Evolutionary conservation across 1,140 invertebrate genomes (phyloP), one percentile per base, ranked within the genome.

Genomic region (Lordiphosa stackelbergi): DNA sequence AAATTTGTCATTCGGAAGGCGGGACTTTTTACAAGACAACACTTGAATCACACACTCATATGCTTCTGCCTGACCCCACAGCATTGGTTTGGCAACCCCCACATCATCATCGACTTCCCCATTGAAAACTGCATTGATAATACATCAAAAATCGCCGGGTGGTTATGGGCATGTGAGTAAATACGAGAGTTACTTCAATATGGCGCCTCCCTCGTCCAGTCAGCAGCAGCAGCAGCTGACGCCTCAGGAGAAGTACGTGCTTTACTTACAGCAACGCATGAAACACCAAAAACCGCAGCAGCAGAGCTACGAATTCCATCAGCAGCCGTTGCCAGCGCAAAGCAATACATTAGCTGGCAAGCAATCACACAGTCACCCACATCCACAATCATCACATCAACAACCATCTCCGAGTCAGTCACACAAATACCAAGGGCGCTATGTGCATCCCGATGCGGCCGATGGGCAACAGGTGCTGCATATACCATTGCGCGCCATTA

Each of bases 161-260:
- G 2, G 49, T 10, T 65, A 48, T 58, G 71, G 66, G 13, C 84
- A 73, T 53, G 55, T 70, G 45, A 84, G 53, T 62, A 85, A 84
- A 59, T 69, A 64, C 57, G 74, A 66, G 53, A 86, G 75, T 41
- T 81, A 68, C 78, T 81, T 68, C 74, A 83, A 68, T 28, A 69
- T 74, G 75, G 49, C 74, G 42, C 69, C 79, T 53, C 42, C 69
- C 36, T 34, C 70, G 34, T 45, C 43, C 7, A 28, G 48, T 13
- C 54, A 46, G 13, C 42, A 43, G 11, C 59, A 43, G 11, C 59
- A 57, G 31, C 56, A 52, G 9, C 43, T 87, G 75, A 87, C 85
- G 49, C 85, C 85, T 12, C 85, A 87, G 71, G 74, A 87, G 61
- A 86, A 85, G 48, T 87, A 87, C 58, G 85, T 87, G 53, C 64